Conservation (phyloP, 2,113 vertebrate genomes). For the Leuciscus idus region DNA sequence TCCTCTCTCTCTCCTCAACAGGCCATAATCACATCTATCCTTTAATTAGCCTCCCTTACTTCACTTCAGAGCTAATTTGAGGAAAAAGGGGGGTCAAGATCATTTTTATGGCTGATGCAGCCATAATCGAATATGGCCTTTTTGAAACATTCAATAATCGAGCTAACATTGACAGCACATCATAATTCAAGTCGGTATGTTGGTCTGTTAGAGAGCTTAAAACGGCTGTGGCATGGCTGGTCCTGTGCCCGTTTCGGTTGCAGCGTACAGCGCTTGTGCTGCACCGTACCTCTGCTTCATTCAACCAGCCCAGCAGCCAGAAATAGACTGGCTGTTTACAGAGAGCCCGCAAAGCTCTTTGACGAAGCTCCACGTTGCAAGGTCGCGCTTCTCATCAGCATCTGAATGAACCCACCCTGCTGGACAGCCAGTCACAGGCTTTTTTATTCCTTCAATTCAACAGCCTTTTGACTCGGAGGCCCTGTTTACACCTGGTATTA, state of each 20-base stretch:
- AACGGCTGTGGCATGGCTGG: neutral
- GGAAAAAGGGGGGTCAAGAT: neutral
- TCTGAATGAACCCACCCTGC: slow-evolving; percentile 38
- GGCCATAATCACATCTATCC: slow-evolving; percentile 46
- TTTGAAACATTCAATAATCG: slow-evolving; percentile 9
- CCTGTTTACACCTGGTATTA: no score
- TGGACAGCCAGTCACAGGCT: neutral
- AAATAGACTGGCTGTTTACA: slow-evolving; percentile 49
- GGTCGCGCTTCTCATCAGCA: slow-evolving; percentile 44
- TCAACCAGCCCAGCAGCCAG: slow-evolving; percentile 37
- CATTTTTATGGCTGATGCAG: neutral
- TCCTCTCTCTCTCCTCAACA: slow-evolving; percentile 7
- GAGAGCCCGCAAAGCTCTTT: slow-evolving; percentile 39
- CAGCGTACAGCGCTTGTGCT: slow-evolving; percentile 2
- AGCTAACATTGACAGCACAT: neutral
- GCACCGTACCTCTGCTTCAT: slow-evolving; percentile 3
- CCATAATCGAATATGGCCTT: neutral
- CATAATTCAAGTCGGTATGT: neutral
- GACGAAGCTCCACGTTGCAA: slow-evolving; percentile 36
- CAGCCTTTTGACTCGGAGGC: neutral
- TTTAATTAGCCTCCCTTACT: slow-evolving; percentile 47
- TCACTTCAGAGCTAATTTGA: slow-evolving; percentile 36
- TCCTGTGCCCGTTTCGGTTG: neutral
- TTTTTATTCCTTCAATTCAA: neutral
- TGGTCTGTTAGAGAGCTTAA: neutral